Evolutionary conservation across 2,888 invertebrate genomes (phyloP).

Genomic region (Mechanitis mazaeus): DNA sequence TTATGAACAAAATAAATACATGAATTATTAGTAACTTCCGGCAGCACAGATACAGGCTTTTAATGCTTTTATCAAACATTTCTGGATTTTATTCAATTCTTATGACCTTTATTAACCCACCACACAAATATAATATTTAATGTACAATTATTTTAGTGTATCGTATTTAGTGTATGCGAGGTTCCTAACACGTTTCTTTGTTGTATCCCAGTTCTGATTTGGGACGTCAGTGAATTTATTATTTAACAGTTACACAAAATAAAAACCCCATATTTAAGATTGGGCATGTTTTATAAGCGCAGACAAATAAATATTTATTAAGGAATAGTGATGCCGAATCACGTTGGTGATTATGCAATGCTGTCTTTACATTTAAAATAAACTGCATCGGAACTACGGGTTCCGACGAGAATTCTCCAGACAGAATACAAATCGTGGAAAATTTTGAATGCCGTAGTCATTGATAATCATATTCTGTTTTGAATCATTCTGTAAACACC

Average conservation of each 20-base stretch:
- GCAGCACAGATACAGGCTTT: not conserved
- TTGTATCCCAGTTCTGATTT: not conserved
- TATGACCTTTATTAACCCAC: too few species aligned
- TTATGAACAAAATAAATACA: not conserved
- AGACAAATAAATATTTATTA: constrained; percentile 68
- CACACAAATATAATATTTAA: too few species aligned
- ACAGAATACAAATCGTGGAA: constrained; percentile 72
- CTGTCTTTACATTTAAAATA: constrained; percentile 72
- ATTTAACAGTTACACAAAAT: constrained; percentile 1
- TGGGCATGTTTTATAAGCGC: constrained; percentile 41
- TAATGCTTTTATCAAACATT: not conserved
- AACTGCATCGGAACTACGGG: constrained; percentile 68
- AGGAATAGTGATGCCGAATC: constrained; percentile 69
- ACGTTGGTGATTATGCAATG: constrained; percentile 73
- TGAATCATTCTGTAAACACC: constrained; percentile 37
- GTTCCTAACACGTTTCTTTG: too few species aligned
- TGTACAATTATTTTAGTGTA: too few species aligned
- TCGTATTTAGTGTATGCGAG: too few species aligned
- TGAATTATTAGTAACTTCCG: not conserved
- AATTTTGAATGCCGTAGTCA: constrained; percentile 60
- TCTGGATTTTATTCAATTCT: not conserved
- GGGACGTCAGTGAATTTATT: not conserved
- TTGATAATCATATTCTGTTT: constrained; percentile 51
- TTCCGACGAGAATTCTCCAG: constrained; percentile 63
- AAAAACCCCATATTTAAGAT: constrained; percentile 2